Base-by-base conservation (phyloP, 2,888 invertebrate species). In the Acanthacorydalis orientalis region DNA sequence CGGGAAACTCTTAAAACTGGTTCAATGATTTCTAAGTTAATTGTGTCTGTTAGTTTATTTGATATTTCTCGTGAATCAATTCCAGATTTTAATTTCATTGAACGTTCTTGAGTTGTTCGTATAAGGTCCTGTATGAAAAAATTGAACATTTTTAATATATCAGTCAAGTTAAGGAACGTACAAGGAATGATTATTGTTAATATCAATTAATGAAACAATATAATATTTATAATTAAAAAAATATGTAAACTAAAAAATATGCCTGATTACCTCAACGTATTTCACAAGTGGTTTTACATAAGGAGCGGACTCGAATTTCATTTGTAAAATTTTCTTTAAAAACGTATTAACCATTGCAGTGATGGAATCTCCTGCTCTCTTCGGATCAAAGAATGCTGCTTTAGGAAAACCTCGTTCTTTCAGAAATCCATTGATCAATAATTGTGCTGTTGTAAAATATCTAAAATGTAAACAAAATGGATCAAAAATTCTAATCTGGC, bases 11-110 rank as follows among this genome's bases (percentile, higher is more conserved):
- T 74, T n/a, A 86, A 73, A 31, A 87, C 74, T 0, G 87, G 87
- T 59, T 85, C 84, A 46, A 88, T 83, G 49, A 88, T 75, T 65
- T 88, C 87, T 57, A 86, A 66, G 64, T 88, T 88, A 44, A 89
- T 73, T 1, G 83, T 80, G 59, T 87, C 83, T 1, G 85, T 83
- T 50, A 89, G 63, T 56, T 80, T 77, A 61, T 82, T 80, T 10
- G 83, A 83, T 8, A 88, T 65, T 48, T 82, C 80, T 56, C 75
- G 74, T 56, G 83, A 76, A 59, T 83, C 81, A 37, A 80, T 72
- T 45, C 71, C 55, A 10, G 49, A 51, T 39, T 53, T 70, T 14
- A 76, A 72, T 57, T 82, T 66, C 44, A 78, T 69, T 9, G 83
- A 80, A 45, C 77, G 77, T 23, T 78, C 68, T 54, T 84, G 78